phyloP scores from a whole-genome alignment of 2,888 invertebrate species.

The Lacanobia wlatinum region DNA sequence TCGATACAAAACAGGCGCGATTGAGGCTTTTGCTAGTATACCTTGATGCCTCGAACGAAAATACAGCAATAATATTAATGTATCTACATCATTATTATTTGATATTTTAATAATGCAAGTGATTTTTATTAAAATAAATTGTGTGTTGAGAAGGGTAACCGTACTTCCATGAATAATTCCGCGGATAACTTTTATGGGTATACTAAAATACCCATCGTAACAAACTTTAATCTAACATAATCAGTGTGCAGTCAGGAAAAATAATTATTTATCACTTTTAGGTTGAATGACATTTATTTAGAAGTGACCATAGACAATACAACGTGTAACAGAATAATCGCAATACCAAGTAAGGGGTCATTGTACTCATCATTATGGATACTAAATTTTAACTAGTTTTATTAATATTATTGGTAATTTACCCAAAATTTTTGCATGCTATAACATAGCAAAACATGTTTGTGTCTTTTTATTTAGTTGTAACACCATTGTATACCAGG shows the following conservation, averaged over 20 bases:
- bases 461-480: too few species aligned
- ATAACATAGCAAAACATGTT: too few species aligned
- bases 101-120: constrained; percentile 7
- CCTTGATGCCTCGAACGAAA: constrained; percentile 1
- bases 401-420: too few species aligned
- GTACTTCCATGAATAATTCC: not conserved
- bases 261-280: not conserved
- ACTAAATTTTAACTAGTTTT: too few species aligned
- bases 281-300: not conserved
- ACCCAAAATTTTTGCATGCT: too few species aligned
- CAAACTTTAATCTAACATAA: not conserved
- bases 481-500: too few species aligned
- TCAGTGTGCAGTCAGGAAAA: not conserved
- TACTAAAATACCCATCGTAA: not conserved
- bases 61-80: constrained; percentile 20
- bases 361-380: too few species aligned
- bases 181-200: not conserved
- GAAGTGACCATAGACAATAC: too few species aligned
- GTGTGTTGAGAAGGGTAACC: not conserved
- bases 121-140: constrained; percentile 1
- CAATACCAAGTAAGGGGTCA: too few species aligned
- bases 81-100: not conserved
- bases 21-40: constrained; percentile 6
- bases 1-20: not conserved
- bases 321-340: too few species aligned